Evolutionary conservation across 2,888 invertebrate species (phyloP).

Genomic region (Macroteleia sp.): DNA sequence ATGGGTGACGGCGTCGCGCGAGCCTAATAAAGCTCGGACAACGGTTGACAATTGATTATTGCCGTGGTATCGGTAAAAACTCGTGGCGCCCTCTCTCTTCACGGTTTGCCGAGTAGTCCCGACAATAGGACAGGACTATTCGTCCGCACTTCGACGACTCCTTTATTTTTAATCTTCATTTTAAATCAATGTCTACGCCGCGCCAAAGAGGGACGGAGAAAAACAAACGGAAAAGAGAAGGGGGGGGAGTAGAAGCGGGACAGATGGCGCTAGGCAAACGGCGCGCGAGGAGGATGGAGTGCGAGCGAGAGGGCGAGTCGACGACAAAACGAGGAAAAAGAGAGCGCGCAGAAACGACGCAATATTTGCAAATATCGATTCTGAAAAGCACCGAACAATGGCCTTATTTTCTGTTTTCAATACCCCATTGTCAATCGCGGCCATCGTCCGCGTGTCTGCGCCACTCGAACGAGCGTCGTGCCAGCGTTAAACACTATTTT

Average conservation of each 20-base stretch:
- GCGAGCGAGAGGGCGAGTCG: constrained; percentile 27
- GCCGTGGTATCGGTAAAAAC: constrained; percentile 68
- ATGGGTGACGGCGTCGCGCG: constrained; percentile 14
- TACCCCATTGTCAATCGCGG: constrained; percentile 77
- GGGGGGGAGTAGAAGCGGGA: constrained; percentile 24
- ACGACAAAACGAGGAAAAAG: constrained; percentile 56
- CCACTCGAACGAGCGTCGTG: constrained; percentile 67
- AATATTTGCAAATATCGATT: constrained; percentile 83
- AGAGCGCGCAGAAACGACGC: constrained; percentile 64
- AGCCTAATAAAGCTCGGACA: constrained; percentile 59
- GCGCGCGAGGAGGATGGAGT: constrained; percentile 3
- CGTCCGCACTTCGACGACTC: constrained; percentile 68
- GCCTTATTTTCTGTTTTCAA: constrained; percentile 83
- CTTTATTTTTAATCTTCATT: constrained; percentile 80
- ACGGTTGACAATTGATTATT: constrained; percentile 72
- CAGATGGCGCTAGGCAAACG: constrained; percentile 20
- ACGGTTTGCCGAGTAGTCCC: constrained; percentile 42
- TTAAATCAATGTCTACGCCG: constrained; percentile 72
- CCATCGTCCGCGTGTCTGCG: constrained; percentile 68
- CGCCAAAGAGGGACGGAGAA: constrained; percentile 51
- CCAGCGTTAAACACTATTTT: constrained; percentile 62
- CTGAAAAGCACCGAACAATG: constrained; percentile 83
- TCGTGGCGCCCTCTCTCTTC: constrained; percentile 36
- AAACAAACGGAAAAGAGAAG: not conserved
- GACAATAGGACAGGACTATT: constrained; percentile 64